A percentile compares a stretch with the other conserved stretches of the same genome.
These are phyloP conservation scores for Saxicola maurus DNA, from an alignment of 2,797 vertebrate genomes.

Conservation along the genomic window DNA sequence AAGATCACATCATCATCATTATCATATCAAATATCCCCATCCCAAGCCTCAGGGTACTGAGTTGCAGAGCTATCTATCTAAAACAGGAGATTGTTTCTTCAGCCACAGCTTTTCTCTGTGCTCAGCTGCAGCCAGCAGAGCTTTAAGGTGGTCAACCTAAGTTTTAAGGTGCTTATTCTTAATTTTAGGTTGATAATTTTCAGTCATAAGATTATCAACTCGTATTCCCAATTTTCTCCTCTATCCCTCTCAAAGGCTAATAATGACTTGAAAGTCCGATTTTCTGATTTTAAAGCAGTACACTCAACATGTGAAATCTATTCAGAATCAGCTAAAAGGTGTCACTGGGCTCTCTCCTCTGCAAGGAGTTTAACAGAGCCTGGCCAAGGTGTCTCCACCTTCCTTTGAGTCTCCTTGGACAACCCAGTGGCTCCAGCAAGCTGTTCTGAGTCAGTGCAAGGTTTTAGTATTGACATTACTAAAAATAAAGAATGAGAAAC, in stretches of 20 bases:
- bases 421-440: background rate
- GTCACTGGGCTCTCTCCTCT: background rate
- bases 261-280: background rate
- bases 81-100: background rate
- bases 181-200: background rate
- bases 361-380: background rate
- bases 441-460: slow-evolving; percentile 7
- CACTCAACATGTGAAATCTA: background rate
- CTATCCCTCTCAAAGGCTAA: background rate
- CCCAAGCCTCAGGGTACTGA: background rate
- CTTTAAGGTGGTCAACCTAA: background rate
- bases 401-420: background rate
- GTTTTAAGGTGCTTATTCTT: background rate
- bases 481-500: slow-evolving; percentile 9
- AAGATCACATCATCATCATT: background rate
- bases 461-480: background rate
- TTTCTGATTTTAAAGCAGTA: background rate
- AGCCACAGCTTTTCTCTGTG: background rate
- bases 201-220: background rate
- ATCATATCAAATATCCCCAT: background rate
- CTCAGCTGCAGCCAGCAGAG: background rate
- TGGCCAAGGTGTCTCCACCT: background rate
- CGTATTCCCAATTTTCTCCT: accelerated
- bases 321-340: background rate
- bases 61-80: background rate